Conservation (phyloP, 1,140 invertebrate genomes). For the Lutraria rhynchaena region DNA sequence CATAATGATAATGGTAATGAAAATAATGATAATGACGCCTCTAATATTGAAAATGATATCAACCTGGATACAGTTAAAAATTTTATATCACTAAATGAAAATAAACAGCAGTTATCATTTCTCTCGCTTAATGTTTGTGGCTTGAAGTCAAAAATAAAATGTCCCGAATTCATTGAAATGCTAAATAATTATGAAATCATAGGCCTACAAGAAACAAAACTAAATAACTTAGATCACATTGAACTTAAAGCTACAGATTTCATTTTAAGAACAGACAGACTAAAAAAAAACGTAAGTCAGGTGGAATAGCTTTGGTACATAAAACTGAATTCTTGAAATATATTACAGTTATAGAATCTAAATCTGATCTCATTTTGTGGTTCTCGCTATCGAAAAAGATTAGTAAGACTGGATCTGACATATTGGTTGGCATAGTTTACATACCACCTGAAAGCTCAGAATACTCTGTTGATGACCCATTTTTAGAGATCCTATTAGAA, state of each 20-base stretch:
- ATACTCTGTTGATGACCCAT: neutral
- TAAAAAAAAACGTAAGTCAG: neutral
- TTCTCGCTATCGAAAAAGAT: neutral
- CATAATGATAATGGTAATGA: too few species aligned
- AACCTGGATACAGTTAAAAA: too few species aligned
- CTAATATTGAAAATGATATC: too few species aligned
- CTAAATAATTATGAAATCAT: neutral
- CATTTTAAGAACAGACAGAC: neutral
- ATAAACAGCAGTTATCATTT: too few species aligned
- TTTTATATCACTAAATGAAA: too few species aligned
- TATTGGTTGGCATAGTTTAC: neutral
- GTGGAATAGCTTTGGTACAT: neutral
- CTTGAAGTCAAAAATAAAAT: neutral
- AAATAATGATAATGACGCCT: too few species aligned
- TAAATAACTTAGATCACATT: neutral
- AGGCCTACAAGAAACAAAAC: neutral
- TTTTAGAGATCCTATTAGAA: neutral
- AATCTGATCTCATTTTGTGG: neutral
- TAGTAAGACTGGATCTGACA: neutral
- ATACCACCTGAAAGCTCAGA: neutral
- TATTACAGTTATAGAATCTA: neutral
- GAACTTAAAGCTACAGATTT: neutral
- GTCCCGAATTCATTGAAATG: conserved; percentile 1
- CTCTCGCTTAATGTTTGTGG: conserved; percentile 16
- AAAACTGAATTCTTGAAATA: neutral